Conservation (phyloP, 2,797 vertebrate genomes). For the Aselliscus stoliczkanus region DNA sequence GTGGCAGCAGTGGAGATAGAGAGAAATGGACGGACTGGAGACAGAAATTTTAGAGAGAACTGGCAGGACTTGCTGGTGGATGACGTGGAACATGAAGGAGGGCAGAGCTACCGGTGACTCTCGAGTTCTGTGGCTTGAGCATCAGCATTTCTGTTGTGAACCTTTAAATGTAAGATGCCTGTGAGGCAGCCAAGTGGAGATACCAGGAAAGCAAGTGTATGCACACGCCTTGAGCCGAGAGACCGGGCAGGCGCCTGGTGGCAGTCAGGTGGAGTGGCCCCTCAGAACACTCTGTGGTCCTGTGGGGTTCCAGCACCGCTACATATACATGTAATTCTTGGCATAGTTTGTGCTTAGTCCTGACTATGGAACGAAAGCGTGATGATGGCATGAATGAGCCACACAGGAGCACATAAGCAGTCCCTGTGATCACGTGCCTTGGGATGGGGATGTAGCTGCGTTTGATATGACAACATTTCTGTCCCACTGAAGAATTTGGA, state of each 20-base stretch:
- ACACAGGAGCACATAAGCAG: background rate
- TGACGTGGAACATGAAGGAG: background rate
- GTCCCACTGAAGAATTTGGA: background rate
- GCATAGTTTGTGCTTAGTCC: background rate
- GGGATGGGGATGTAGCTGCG: background rate
- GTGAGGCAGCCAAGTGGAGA: background rate
- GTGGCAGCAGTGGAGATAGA: background rate
- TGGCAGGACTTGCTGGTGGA: background rate
- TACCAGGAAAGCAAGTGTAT: background rate
- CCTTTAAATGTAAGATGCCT: background rate
- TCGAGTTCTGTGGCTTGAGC: background rate
- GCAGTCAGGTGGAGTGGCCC: background rate
- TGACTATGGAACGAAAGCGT: background rate
- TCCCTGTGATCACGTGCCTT: background rate
- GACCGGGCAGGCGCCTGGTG: accelerated
- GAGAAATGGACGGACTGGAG: background rate
- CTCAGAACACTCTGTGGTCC: background rate
- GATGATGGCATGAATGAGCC: background rate
- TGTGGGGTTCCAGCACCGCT: background rate
- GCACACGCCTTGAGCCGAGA: background rate
- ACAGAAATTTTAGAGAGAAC: background rate
- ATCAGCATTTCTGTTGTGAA: background rate
- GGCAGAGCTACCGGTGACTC: background rate
- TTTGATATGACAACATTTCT: background rate
- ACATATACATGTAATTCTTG: background rate